These are phyloP conservation scores for Magallana ariakensis DNA, from an alignment of 1,140 invertebrate genomes.

Conservation along the genomic window DNA sequence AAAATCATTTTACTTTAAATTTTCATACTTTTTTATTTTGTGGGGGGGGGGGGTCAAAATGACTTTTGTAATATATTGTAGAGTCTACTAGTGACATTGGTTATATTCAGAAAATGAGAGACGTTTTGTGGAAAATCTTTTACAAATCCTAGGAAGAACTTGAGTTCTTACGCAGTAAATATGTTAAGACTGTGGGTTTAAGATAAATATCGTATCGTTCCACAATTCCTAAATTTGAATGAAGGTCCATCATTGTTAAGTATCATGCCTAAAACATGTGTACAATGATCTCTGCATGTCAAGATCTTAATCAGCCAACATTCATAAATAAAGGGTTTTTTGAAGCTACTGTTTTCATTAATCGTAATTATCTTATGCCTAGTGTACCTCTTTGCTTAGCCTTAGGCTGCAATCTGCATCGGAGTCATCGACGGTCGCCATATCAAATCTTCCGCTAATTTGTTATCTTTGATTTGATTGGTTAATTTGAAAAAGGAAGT, in stretches of 20 bases:
- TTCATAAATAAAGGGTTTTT: too few species aligned
- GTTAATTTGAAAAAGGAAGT: background rate
- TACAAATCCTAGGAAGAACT: background rate
- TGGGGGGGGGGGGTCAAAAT: background rate
- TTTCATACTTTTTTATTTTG: background rate
- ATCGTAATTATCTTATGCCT: too few species aligned
- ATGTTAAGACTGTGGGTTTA: background rate
- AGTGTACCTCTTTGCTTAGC: background rate
- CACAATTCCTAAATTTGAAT: too few species aligned
- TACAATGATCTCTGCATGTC: too few species aligned
- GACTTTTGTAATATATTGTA: too few species aligned
- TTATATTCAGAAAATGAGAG: background rate
- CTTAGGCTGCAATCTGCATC: background rate
- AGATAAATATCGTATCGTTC: background rate
- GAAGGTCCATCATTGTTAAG: too few species aligned
- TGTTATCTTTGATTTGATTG: conserved; percentile 33
- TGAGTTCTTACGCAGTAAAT: background rate
- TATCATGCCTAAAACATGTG: too few species aligned
- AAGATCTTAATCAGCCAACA: too few species aligned
- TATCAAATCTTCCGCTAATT: conserved; percentile 24
- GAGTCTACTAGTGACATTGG: background rate
- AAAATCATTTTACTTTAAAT: background rate
- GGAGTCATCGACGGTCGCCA: conserved; percentile 10
- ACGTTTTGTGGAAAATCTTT: background rate
- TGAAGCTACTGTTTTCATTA: too few species aligned